These are phyloP conservation scores for Hypolimnas misippus DNA, from an alignment of 2,888 invertebrate species.

Conservation along the genomic window DNA sequence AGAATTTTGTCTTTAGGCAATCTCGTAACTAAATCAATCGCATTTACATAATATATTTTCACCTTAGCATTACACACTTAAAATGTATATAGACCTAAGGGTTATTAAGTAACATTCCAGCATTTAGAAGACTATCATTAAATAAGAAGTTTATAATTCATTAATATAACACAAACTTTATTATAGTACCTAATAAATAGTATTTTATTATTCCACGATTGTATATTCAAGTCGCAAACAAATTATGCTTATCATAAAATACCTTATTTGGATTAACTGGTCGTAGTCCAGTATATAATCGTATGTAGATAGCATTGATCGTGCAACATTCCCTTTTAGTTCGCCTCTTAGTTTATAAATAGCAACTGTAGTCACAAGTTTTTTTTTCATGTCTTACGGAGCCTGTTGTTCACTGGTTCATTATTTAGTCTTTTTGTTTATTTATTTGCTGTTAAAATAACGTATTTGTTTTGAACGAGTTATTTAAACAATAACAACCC, in stretches of 20 bases:
- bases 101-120: background rate
- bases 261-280: conserved; percentile 55
- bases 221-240: conserved; percentile 28
- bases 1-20: no score
- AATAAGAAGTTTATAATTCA: no score
- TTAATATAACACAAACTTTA: background rate
- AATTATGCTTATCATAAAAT: conserved; percentile 38
- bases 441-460: conserved; percentile 30
- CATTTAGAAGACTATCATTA: background rate
- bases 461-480: conserved; percentile 16
- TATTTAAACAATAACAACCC: conserved; percentile 4
- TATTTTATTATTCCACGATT: conserved; percentile 10
- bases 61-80: no score
- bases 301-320: conserved; percentile 48
- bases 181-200: background rate
- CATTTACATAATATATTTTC: no score
- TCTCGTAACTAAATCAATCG: no score
- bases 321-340: conserved; percentile 54
- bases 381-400: conserved; percentile 35
- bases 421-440: conserved; percentile 29
- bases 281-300: conserved; percentile 38
- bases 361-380: conserved; percentile 38
- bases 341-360: conserved; percentile 45
- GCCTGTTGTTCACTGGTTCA: conserved; percentile 35
- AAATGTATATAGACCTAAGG: no score